Evolutionary conservation across 2,797 vertebrate genomes (phyloP), one percentile per base, ranked within the genome.

Genomic region (Momotus momota): DNA sequence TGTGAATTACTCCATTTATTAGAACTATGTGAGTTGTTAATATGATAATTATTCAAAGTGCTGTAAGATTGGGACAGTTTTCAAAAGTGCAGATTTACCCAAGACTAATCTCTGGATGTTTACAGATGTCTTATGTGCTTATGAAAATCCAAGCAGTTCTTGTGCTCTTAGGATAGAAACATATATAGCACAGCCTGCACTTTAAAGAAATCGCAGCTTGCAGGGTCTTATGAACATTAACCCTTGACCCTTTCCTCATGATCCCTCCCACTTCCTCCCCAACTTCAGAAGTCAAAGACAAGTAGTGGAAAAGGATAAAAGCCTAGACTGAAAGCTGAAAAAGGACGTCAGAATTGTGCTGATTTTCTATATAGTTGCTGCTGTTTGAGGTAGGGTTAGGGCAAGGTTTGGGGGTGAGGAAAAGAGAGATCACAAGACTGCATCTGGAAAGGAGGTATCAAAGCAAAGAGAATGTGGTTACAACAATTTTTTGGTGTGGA

Each of bases 241-340:
- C 90, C 57, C 71, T 79, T 1, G 5, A 40, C 48, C n/a, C 10
- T 22, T 40, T 80, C 70, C 51, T 71, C 69, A 57, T 71, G 67
- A 80, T 80, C 52, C 35, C 38, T 78, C 62, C 33, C 33, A 54
- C 33, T 57, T 62, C 52, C n/a, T 7, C 7, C 48, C 48, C 8
- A n/a, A 18, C 85, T 82, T 97, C 81, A 73, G 38, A 84, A 83
- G 65, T 90, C 7, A 0, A 94, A 95, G 85, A 94, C 84, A 92
- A 96, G 81, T 33, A 84, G 79, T 61, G 57, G 64, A 86, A 96
- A 95, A 84, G 51, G n/a, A 94, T 83, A 58, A 92, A 96, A 94
- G 35, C 16, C 26, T 12, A 29, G 21, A 83, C 18, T 49, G 25
- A 94, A 96, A 94, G n/a, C 65, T 89, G 81, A 54, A 94, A 96